Base-by-base conservation (phyloP, 2,888 invertebrate genomes). In the Marasmarcha lunaedactyla region DNA sequence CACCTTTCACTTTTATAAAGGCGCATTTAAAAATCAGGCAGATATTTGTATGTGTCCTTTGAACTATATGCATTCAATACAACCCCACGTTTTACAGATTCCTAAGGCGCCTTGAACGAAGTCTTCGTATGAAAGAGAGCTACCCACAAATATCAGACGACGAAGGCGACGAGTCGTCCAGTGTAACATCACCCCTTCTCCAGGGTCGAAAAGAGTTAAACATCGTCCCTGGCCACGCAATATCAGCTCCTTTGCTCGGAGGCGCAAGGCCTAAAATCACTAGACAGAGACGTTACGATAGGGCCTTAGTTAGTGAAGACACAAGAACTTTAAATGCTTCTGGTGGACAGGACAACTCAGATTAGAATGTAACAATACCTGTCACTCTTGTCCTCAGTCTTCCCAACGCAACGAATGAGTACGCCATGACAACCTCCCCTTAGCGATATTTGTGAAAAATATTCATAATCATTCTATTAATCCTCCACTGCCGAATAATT, bases 31-130 rank as follows among this genome's bases (percentile, higher is more conserved):
- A n/a, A n/a, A n/a, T n/a, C n/a, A n/a, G n/a, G n/a, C n/a, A n/a
- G n/a, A n/a, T n/a, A n/a, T n/a, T n/a, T n/a, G n/a, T n/a, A n/a
- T n/a, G n/a, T n/a, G n/a, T n/a, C n/a, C n/a, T n/a, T n/a, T n/a
- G n/a, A n/a, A n/a, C n/a, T n/a, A n/a, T n/a, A n/a, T n/a, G n/a
- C n/a, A n/a, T n/a, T n/a, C n/a, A n/a, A n/a, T n/a, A n/a, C n/a
- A n/a, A n/a, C n/a, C n/a, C n/a, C n/a, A n/a, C n/a, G n/a, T 15
- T 25, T 39, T 51, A 12, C 59, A 91, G 91, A 71, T 91, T 91
- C 70, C 77, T 91, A 40, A 84, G 89, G 51, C 85, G 91, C 49
- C 68, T 91, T 54, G 90, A 91, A 59, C 85, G 88, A 57, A 91
- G 90, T 57, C 72, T 91, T 51, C 89, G 90, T 68, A 85, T 87